phyloP scores from a whole-genome alignment of 2,888 invertebrate species.

The Deladenus siricidicola region DNA sequence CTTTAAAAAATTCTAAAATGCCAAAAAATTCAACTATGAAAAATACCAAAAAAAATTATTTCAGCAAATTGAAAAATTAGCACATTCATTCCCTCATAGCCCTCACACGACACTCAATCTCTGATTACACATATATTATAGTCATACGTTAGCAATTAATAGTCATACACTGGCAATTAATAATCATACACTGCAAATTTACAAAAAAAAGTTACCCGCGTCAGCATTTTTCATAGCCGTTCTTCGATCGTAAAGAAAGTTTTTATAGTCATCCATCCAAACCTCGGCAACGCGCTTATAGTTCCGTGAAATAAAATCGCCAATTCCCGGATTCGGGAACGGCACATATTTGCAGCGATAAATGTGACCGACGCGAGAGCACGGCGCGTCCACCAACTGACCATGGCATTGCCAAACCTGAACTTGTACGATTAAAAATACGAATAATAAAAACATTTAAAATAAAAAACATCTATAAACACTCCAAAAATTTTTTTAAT shows the following conservation, averaged over 20 bases:
- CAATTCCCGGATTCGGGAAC: conserved; percentile 79
- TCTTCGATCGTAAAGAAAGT: conserved; percentile 71
- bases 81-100: no score
- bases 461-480: not conserved
- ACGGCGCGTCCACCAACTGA: conserved; percentile 59
- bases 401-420: conserved; percentile 60
- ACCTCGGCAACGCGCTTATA: conserved; percentile 60
- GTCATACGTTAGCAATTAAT: no score
- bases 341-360: conserved; percentile 57
- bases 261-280: conserved; percentile 96
- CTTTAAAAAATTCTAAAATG: no score
- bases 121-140: no score
- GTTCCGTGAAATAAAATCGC: conserved; percentile 65
- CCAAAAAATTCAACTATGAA: no score
- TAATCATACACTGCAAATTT: no score
- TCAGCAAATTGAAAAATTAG: no score
- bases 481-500: not conserved
- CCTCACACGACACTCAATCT: no score
- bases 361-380: conserved; percentile 59
- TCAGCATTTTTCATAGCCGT: conserved; percentile 57
- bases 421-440: no score
- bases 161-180: no score
- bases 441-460: no score
- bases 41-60: not conserved
- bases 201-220: conserved; percentile 37